Percentiles rank a stretch among this genome's conserved stretches.
Conservation (phyloP, 2,888 invertebrate species). For the Nymphalis c-album region DNA sequence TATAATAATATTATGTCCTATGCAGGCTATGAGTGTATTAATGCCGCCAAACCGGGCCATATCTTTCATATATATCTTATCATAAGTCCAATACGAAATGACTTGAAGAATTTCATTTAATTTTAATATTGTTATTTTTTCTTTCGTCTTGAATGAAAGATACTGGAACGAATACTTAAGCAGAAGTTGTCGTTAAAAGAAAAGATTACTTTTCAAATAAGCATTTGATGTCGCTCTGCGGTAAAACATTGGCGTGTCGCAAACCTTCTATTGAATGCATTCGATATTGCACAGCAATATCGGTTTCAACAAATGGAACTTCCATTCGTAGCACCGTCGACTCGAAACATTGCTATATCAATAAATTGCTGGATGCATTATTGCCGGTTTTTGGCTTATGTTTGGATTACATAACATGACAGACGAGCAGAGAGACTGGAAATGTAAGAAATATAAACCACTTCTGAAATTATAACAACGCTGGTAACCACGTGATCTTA, state of each 20-base stretch:
- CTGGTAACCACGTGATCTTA: background rate
- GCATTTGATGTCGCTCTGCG: constrained; percentile 18
- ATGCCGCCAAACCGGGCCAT: no score
- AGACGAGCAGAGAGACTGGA: no score
- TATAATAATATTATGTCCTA: no score
- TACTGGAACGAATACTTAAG: constrained; percentile 20
- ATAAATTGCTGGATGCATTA: background rate
- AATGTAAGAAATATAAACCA: no score
- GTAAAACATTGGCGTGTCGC: constrained; percentile 26
- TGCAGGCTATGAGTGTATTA: no score
- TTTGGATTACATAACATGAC: no score
- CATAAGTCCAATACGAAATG: no score
- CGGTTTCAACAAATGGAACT: constrained; percentile 14
- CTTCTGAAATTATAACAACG: no score
- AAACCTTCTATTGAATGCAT: constrained; percentile 19
- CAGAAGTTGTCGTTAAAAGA: constrained; percentile 30
- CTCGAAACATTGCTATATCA: background rate
- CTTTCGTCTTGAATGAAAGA: background rate
- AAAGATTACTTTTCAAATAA: constrained; percentile 39
- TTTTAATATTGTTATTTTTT: no score
- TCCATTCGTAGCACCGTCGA: constrained; percentile 3
- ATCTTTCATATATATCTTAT: no score
- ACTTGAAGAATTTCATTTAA: no score
- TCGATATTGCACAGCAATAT: constrained; percentile 26
- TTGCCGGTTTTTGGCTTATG: background rate